A percentile compares a stretch with the other conserved stretches of the same genome.
These are phyloP conservation scores for Lissonota sp. DNA, from an alignment of 2,888 invertebrate genomes.

Conservation along the genomic window DNA sequence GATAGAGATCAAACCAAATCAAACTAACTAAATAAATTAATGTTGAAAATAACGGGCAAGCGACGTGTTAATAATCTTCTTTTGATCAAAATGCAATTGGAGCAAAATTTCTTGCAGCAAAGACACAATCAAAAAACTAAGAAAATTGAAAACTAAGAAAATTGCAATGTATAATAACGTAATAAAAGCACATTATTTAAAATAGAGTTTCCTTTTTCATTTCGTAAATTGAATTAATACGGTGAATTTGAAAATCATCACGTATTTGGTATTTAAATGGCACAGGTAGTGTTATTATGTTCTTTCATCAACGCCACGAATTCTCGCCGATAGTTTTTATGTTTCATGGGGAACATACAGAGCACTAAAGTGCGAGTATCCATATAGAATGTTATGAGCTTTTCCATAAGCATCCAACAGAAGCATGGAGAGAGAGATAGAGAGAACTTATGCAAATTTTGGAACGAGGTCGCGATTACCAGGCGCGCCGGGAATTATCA, in stretches of 20 bases:
- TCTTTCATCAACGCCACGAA: constrained; percentile 22
- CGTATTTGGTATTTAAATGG: neutral
- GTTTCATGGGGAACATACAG: constrained; percentile 28
- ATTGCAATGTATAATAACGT: too few relatives aligned
- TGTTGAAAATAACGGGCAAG: too few relatives aligned
- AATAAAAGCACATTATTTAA: too few relatives aligned
- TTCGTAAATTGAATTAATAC: neutral
- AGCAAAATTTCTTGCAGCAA: too few relatives aligned
- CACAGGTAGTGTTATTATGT: constrained; percentile 1
- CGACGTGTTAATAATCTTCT: too few relatives aligned
- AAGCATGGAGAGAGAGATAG: constrained; percentile 39
- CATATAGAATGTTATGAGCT: constrained; percentile 39
- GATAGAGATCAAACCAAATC: too few relatives aligned
- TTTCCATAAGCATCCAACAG: constrained; percentile 30
- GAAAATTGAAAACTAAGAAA: too few relatives aligned
- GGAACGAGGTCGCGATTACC: constrained; percentile 59
- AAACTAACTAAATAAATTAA: too few relatives aligned
- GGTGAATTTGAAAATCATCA: neutral
- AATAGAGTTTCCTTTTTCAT: too few relatives aligned
- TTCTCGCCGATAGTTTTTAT: constrained; percentile 2
- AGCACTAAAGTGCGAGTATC: neutral
- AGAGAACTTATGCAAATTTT: constrained; percentile 65
- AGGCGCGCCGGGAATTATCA: constrained; percentile 64
- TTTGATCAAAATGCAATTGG: too few relatives aligned
- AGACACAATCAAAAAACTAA: too few relatives aligned